These are phyloP conservation scores for Ceratitis capitata DNA, from an alignment of 1,140 invertebrate species.

Conservation along the genomic window DNA sequence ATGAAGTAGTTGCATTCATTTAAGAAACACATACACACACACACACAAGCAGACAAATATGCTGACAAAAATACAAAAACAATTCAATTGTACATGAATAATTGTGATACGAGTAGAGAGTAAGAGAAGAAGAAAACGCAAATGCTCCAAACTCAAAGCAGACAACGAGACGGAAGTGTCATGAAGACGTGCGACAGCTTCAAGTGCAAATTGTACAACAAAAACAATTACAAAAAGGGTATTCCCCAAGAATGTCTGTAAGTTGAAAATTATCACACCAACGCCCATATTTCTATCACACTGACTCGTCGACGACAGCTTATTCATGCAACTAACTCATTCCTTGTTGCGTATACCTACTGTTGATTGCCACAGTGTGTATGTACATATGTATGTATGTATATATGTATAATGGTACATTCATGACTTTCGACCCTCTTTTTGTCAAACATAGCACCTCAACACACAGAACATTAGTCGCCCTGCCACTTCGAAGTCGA, in stretches of 20 bases:
- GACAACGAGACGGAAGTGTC: constrained; percentile 11
- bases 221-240: not conserved
- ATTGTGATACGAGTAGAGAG: not conserved
- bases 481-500: not conserved
- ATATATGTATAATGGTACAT: not conserved
- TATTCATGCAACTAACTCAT: not conserved
- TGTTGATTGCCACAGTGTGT: too few species aligned
- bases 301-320: not conserved
- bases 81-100: too few species aligned
- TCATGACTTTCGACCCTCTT: not conserved
- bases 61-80: not conserved
- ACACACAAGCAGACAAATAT: not conserved
- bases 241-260: constrained; percentile 40
- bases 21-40: not conserved
- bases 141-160: not conserved
- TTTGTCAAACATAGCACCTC: not conserved
- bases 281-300: constrained; percentile 26
- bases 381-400: not conserved
- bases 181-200: constrained; percentile 12
- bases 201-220: not conserved
- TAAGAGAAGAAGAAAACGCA: not conserved
- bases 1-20: not conserved
- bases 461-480: too few species aligned
- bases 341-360: too few species aligned
- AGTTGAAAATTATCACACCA: not conserved